Evolutionary conservation across 2,888 invertebrate species (phyloP), one percentile per base, ranked within the genome.

Genomic region (Chesias legatella): DNA sequence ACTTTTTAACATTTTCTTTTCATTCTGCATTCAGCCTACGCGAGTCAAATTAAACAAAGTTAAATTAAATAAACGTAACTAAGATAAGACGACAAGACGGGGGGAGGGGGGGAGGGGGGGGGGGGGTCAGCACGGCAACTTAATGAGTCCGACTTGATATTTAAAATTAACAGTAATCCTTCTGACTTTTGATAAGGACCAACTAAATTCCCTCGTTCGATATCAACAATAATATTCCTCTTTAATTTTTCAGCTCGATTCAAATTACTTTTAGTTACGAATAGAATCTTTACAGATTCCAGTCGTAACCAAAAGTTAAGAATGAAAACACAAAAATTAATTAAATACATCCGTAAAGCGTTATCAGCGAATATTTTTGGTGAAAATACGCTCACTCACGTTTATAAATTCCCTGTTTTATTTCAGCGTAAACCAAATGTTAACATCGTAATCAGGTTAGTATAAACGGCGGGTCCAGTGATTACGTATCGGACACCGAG

Each of bases 61-160:
- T 47, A 43, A 48, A 42, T 47, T 38, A 47, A 44, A 51, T 45
- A 51, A 53, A 51, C 41, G 39, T 45, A 43, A 49, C 44, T 43
- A 35, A 48, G 51, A 51, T 54, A 54, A 54, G 49, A 45, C 53
- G 45, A 44, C 46, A 47, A 38, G 39, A 43, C n/a, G n/a, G n/a
- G n/a, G n/a, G n/a, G n/a, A n/a, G n/a, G n/a, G n/a, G n/a, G n/a
- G n/a, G n/a, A n/a, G n/a, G n/a, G n/a, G n/a, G n/a, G n/a, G n/a
- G n/a, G n/a, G n/a, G n/a, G n/a, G n/a, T n/a, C n/a, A n/a, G n/a
- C n/a, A n/a, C n/a, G n/a, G 51, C 35, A 36, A 46, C 48, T 46
- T 43, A 44, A 48, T 51, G 51, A 50, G 40, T 38, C 38, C 40
- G 21, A 44, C 45, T 47, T 50, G 33, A 48, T 52, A 52, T 55